Base-by-base conservation (phyloP, 2,888 invertebrate species). In the Cephus pulcher region DNA sequence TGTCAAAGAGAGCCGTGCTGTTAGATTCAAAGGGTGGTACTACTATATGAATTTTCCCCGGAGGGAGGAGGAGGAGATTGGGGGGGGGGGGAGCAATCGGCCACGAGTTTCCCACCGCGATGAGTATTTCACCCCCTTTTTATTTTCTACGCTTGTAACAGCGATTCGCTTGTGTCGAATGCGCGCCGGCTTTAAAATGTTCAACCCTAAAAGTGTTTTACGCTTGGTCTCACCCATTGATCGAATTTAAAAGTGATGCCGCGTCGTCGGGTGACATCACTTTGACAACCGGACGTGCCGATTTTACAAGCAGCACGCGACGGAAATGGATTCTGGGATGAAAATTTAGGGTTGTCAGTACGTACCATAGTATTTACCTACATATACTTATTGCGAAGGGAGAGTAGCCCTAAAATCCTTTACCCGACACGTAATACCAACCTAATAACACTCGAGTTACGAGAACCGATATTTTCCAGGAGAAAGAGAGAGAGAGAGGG, bases 191-290 rank as follows among this genome's bases (percentile, higher is more conserved):
- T 90, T 88, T 90, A 89, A 90, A 91, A 90, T 87, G 88, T 86
- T 90, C 90, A 90, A 90, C 90, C 91, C 91, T 90, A 90, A 90
- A 91, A 91, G 90, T 89, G 90, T 91, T 91, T 91, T 89, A 91
- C 90, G 90, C 88, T 89, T 87, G 88, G 89, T 85, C 84, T 90
- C 89, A 89, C 86, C 90, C 91, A 91, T 91, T 91, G 91, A 91
- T 91, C 89, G 90, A 90, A 91, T 91, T 91, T 90, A 89, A 91
- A 91, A 91, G 84, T 88, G 87, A 90, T 88, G 88, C 87, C 85
- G 85, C 82, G 74, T 78, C 86, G 86, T 88, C 88, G 88, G 85
- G 84, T 89, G 91, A 90, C 89, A 88, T 86, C 88, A 88, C 91
- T 89, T 90, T 91, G 91, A 91, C 91, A 91, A 88, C 91, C 91